phyloP scores from a whole-genome alignment of 2,888 invertebrate species.

The Parnassius smintheus region DNA sequence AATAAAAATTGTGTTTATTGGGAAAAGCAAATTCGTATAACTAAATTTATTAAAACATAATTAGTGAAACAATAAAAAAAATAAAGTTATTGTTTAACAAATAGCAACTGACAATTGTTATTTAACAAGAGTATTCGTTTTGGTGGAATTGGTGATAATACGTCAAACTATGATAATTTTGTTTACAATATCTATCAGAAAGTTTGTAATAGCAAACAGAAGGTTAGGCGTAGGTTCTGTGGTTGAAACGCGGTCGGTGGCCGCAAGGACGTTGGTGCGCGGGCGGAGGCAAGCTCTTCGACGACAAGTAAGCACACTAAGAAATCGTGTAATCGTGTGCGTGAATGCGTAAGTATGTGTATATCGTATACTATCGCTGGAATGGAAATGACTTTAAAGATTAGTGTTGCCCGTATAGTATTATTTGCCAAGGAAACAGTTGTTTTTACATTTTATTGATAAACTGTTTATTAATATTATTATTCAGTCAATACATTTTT shows the following conservation, averaged over 20 bases:
- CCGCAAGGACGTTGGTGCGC: conserved; percentile 79
- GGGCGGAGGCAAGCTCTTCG: conserved; percentile 63
- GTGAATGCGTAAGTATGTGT: conserved; percentile 32
- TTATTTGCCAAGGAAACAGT: not conserved
- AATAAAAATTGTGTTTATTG: too few species aligned
- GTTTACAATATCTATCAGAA: conserved; percentile 25
- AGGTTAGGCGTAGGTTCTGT: conserved; percentile 30
- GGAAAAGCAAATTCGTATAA: too few species aligned
- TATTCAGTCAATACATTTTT: too few species aligned
- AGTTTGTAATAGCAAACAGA: conserved; percentile 12
- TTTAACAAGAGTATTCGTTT: too few species aligned
- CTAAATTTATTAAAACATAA: too few species aligned
- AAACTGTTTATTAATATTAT: too few species aligned
- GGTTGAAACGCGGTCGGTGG: conserved; percentile 64
- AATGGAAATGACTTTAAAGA: conserved; percentile 47
- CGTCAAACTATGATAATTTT: conserved; percentile 3
- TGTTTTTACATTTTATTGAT: too few species aligned
- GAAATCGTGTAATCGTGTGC: conserved; percentile 32
- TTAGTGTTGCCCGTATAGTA: conserved; percentile 44
- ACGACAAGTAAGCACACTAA: conserved; percentile 38
- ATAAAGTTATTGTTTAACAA: too few species aligned
- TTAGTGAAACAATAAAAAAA: too few species aligned
- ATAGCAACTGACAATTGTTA: too few species aligned
- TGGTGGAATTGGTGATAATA: too few species aligned
- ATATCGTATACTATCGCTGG: conserved; percentile 34